Evolutionary conservation across 2,797 vertebrate genomes (phyloP), one percentile per base, ranked within the genome.

Genomic region (Crypturellus tataupa): DNA sequence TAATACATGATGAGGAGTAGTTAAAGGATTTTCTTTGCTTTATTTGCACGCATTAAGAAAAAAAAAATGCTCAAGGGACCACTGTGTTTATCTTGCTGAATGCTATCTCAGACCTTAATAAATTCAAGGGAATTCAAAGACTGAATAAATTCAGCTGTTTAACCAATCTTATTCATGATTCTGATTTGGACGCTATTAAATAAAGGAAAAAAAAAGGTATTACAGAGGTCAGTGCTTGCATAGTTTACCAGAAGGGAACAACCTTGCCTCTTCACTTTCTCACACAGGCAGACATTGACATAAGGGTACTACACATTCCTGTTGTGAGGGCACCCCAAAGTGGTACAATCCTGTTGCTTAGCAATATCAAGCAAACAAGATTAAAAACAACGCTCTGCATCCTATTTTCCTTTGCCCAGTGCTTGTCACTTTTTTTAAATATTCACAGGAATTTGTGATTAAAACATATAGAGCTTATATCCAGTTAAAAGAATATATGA

Each of bases 291-390:
- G 67, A 31, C 27, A 0, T 58, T 65, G 29, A 76, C 71, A 49
- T 62, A 81, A 87, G 64, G 25, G 47, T 62, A 58, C 55, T 87
- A 63, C n/a, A 56, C 13, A 78, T 49, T 95, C 93, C n/a, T 76
- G 29, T 79, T 39, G 42, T 3, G 40, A 87, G 73, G 27, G 21
- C 4, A 84, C 47, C 71, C 56, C 77, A 76, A 86, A 95, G 81
- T 49, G 87, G 46, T 63, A 75, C 68, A 81, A 86, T 80, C 21
- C 44, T 68, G 76, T 86, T 93, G 83, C 80, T 81, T 93, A 80
- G 69, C 65, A 80, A 76, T 90, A 82, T 59, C 55, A 76, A 78
- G 31, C 10, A 87, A 96, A 87, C 71, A 69, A 72, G 63, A 95
- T 85, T 62, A 80, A 85, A 92, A 90, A 4, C 24, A 88, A 46